These are phyloP conservation scores for Enteromius paludinosus DNA, from an alignment of 2,797 vertebrate genomes.

Conservation along the genomic window DNA sequence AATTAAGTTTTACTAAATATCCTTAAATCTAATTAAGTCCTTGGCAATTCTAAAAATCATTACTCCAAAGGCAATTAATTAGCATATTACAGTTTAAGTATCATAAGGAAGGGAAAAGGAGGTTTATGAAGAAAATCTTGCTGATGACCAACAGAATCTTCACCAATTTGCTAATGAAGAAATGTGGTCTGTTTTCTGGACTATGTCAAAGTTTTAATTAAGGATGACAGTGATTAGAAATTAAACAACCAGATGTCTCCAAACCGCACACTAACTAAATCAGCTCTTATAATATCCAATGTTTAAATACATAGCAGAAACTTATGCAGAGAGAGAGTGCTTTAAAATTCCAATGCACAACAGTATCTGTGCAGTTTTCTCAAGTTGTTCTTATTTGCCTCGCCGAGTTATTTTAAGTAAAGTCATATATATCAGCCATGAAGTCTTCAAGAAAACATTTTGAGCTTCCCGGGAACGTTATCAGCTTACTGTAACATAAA, in stretches of 20 bases:
- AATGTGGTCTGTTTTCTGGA: constrained; percentile 52
- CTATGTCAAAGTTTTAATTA: constrained; percentile 57
- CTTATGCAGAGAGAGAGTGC: not conserved
- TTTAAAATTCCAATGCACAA: not conserved
- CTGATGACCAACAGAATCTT: constrained; percentile 23
- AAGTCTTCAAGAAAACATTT: constrained; percentile 4
- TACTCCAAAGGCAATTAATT: not conserved
- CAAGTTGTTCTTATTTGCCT: not conserved
- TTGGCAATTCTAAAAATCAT: constrained; percentile 1
- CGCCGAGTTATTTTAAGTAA: constrained; percentile 9
- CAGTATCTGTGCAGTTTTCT: not conserved
- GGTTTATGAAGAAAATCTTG: not conserved
- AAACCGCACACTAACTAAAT: constrained; percentile 51
- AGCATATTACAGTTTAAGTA: not conserved
- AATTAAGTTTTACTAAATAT: not conserved
- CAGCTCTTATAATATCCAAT: constrained; percentile 68
- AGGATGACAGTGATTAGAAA: constrained; percentile 55
- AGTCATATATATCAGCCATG: not conserved
- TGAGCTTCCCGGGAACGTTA: not conserved
- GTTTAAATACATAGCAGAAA: constrained; percentile 62
- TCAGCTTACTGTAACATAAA: constrained; percentile 17
- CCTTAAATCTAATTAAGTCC: constrained; percentile 4
- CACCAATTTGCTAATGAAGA: constrained; percentile 43
- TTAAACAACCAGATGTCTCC: constrained; percentile 52
- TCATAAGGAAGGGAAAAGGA: not conserved